phyloP scores from a whole-genome alignment of 2,113 vertebrate species.

The Bubalus kerabau region DNA sequence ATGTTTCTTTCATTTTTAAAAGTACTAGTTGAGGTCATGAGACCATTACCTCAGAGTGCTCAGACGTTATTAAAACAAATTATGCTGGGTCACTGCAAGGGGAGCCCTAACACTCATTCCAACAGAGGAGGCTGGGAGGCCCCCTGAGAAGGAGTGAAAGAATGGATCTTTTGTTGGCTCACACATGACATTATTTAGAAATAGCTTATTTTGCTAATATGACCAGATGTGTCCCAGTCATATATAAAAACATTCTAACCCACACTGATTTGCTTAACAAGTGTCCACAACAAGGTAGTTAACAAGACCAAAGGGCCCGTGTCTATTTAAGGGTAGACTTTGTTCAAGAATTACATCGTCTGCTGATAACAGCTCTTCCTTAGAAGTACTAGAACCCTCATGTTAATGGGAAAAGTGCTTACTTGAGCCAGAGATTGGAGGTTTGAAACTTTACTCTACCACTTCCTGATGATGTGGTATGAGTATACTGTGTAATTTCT shows the following conservation, averaged over 20 bases:
- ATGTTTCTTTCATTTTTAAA: conserved; percentile 67
- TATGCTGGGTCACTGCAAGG: conserved; percentile 62
- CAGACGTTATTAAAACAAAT: conserved; percentile 84
- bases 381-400: not conserved
- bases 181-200: conserved; percentile 77
- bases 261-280: conserved; percentile 69
- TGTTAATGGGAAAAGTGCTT: not conserved
- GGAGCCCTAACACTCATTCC: conserved; percentile 68
- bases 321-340: not conserved
- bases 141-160: conserved; percentile 69
- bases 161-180: conserved; percentile 76
- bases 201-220: conserved; percentile 80
- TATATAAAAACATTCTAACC: conserved; percentile 75
- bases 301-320: not conserved
- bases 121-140: conserved; percentile 42
- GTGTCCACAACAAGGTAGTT: conserved; percentile 59
- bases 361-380: not conserved
- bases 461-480: not conserved
- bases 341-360: not conserved
- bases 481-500: not conserved
- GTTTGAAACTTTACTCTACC: not conserved
- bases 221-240: conserved; percentile 68
- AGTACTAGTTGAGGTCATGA: conserved; percentile 59
- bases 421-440: not conserved
- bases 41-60: conserved; percentile 78